phyloP scores from a whole-genome alignment of 2,113 vertebrate genomes.

The Dicerorhinus sumatrensis region DNA sequence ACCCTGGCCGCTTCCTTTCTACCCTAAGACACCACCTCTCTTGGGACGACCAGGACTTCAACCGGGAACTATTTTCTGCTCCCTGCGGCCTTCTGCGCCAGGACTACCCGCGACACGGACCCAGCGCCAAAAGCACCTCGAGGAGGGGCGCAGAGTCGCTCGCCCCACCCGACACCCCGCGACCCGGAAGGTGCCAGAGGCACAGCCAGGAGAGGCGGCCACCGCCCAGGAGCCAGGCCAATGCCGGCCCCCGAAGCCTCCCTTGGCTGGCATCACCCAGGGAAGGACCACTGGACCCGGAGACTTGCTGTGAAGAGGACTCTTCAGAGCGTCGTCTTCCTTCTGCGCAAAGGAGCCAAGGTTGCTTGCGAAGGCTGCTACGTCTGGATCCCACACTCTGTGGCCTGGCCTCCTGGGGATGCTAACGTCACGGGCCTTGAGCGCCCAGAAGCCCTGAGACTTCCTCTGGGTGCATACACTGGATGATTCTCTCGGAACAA shows the following conservation, averaged over 20 bases:
- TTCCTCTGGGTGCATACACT: no score
- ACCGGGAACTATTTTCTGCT: fast-evolving
- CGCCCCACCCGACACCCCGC: fast-evolving
- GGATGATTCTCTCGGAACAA: no score
- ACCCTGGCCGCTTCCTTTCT: background rate
- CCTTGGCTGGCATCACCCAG: fast-evolving
- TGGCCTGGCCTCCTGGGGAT: no score
- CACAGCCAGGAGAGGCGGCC: background rate
- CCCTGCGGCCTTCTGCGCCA: background rate
- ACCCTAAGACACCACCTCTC: background rate
- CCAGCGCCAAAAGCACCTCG: background rate
- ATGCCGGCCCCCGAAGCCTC: background rate
- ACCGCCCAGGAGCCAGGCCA: fast-evolving
- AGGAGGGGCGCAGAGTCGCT: fast-evolving
- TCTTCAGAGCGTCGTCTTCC: background rate
- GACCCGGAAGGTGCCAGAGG: background rate
- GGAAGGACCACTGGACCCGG: background rate
- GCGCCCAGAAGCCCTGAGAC: no score
- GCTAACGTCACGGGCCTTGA: no score
- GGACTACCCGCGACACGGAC: background rate
- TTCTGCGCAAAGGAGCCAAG: no score
- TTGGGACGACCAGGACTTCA: background rate
- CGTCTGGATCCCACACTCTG: no score
- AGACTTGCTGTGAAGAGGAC: background rate
- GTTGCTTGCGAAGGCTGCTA: no score